Evolutionary conservation across 2,888 invertebrate species (phyloP).

Genomic region (Luffia ferchaultella): DNA sequence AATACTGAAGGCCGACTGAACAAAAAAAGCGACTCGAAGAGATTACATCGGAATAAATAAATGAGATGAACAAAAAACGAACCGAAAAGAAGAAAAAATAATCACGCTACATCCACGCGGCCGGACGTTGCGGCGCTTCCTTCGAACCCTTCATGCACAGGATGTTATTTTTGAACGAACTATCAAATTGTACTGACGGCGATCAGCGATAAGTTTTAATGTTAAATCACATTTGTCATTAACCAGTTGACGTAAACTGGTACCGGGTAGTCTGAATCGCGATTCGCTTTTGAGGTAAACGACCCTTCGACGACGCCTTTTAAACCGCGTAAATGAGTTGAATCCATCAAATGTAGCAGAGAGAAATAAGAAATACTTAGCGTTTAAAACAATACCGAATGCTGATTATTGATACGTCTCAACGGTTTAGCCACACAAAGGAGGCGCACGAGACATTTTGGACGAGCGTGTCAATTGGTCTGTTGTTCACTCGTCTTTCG

Average conservation of each 20-base stretch:
- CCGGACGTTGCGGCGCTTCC: constrained; percentile 67
- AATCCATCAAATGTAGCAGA: no score
- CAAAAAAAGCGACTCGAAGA: constrained; percentile 64
- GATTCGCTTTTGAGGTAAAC: no score
- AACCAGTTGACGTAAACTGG: no score
- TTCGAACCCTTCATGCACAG: constrained; percentile 50
- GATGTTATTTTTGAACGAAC: constrained; percentile 27
- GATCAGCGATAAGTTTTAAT: no score
- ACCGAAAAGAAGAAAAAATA: constrained; percentile 53
- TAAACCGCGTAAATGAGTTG: no score
- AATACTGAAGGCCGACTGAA: constrained; percentile 66
- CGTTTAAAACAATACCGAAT: neutral
- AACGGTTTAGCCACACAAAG: neutral
- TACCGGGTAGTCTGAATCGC: no score
- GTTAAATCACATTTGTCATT: no score
- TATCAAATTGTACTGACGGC: neutral
- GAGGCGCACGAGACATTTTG: neutral
- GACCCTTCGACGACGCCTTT: no score
- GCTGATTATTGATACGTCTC: neutral
- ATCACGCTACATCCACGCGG: constrained; percentile 63
- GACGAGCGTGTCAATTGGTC: neutral
- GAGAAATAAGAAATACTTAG: no score
- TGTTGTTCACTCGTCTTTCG: neutral
- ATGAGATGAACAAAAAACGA: constrained; percentile 66
- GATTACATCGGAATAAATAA: constrained; percentile 69